phyloP scores from a whole-genome alignment of 2,888 invertebrate species.

The Dusona sp. region DNA sequence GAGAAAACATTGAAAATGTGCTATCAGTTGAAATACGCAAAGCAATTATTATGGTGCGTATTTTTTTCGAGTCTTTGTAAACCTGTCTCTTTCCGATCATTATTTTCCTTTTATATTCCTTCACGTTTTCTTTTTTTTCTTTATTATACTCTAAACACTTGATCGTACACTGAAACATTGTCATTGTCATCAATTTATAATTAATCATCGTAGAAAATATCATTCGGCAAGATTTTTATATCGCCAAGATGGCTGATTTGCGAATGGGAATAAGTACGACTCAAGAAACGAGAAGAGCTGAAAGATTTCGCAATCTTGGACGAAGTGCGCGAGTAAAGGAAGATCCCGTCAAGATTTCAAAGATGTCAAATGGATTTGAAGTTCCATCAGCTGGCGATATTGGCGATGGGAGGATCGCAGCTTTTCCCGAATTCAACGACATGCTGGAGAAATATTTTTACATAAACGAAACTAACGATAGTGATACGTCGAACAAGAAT shows the following conservation, averaged over 20 bases:
- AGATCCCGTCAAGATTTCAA: background rate
- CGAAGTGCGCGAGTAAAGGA: background rate
- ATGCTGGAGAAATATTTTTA: background rate
- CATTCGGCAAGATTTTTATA: conserved; percentile 66
- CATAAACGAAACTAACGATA: background rate
- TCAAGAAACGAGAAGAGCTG: background rate
- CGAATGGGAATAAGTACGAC: conserved; percentile 23
- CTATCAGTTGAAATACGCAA: background rate
- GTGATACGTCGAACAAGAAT: background rate
- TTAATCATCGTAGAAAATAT: conserved; percentile 68
- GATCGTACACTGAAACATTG: conserved; percentile 10
- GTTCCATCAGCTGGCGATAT: conserved; percentile 60
- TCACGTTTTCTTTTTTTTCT: conserved; percentile 11
- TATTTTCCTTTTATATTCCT: background rate
- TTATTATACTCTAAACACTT: conserved; percentile 23
- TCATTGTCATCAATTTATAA: conserved; percentile 56
- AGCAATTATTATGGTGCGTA: conserved; percentile 33
- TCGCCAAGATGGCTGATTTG: conserved; percentile 55
- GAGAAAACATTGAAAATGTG: background rate
- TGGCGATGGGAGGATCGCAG: conserved; percentile 50
- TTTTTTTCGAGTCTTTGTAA: conserved; percentile 15
- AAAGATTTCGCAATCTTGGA: background rate
- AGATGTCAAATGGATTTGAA: conserved; percentile 25
- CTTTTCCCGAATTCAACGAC: conserved; percentile 53
- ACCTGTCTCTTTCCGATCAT: background rate